A percentile compares a stretch with the other conserved stretches of the same genome.
Evolutionary conservation across 2,888 invertebrate species (phyloP).

Genomic region (Tricholauxania praeusta): DNA sequence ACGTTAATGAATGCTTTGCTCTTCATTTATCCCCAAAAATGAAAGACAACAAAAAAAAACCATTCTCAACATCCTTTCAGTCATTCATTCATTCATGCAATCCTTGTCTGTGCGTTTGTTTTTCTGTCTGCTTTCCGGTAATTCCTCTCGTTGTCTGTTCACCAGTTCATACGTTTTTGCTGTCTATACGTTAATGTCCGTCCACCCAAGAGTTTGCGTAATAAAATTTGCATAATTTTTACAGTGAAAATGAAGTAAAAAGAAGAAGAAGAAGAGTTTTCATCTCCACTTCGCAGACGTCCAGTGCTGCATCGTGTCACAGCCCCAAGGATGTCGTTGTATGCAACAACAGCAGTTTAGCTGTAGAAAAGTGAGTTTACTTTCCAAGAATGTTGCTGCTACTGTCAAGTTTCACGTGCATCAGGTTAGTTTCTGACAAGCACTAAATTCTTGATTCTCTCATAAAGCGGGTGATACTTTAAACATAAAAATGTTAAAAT

Average conservation of each 20-base stretch:
- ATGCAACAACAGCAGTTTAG: slow-evolving; percentile 2
- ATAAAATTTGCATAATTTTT: slow-evolving; percentile 68
- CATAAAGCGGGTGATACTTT: no score
- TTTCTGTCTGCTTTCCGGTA: slow-evolving; percentile 14
- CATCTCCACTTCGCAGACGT: background rate
- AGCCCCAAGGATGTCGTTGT: slow-evolving; percentile 22
- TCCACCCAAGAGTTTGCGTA: slow-evolving; percentile 61
- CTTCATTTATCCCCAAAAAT: slow-evolving; percentile 55
- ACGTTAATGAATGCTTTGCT: slow-evolving; percentile 65
- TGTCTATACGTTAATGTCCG: slow-evolving; percentile 29
- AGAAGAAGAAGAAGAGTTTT: background rate
- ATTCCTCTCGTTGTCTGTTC: slow-evolving; percentile 31
- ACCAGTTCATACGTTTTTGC: slow-evolving; percentile 33
- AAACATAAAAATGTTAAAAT: no score
- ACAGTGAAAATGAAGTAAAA: slow-evolving; percentile 49
- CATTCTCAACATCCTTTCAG: slow-evolving; percentile 29
- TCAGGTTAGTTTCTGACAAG: no score
- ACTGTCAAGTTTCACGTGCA: no score
- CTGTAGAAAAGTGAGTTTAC: background rate
- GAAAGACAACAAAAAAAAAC: slow-evolving; percentile 32
- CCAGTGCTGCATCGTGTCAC: slow-evolving; percentile 25
- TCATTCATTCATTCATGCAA: slow-evolving; percentile 14
- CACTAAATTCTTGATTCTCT: no score
- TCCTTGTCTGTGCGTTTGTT: slow-evolving; percentile 31
- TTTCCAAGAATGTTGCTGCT: background rate